phyloP scores from a whole-genome alignment of 53 echinoderm and acorn worm genomes.

The Glandiceps talaboti region DNA sequence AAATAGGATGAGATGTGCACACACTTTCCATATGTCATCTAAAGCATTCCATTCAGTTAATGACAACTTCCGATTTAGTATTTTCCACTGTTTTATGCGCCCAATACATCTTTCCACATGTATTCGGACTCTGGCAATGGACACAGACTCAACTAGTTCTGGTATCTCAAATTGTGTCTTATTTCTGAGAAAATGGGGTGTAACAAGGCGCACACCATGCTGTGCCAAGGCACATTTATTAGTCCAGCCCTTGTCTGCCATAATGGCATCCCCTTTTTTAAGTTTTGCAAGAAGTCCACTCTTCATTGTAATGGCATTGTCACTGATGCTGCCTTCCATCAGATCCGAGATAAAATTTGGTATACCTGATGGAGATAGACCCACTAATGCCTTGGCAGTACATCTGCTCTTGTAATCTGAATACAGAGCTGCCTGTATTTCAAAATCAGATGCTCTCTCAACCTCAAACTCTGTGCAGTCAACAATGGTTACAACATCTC shows the following conservation, averaged over 20 bases:
- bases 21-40: not conserved
- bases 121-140: not conserved
- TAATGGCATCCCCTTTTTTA: not conserved
- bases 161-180: not conserved
- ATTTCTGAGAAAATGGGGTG: not conserved
- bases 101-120: not conserved
- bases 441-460: not conserved
- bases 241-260: not conserved
- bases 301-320: not conserved
- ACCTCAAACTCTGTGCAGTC: not conserved
- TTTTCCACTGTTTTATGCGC: not conserved
- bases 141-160: not conserved
- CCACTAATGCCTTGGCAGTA: not conserved
- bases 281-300: not conserved
- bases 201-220: not conserved
- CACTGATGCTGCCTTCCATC: not conserved
- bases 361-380: not conserved
- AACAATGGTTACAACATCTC: not conserved
- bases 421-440: not conserved
- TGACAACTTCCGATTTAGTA: not conserved
- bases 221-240: not conserved
- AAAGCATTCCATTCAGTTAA: not conserved
- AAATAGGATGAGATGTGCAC: not conserved
- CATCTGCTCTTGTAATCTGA: not conserved
- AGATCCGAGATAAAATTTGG: not conserved